Evolutionary conservation across 2,888 invertebrate genomes (phyloP).

Genomic region (Xestoiulus laeticollis): DNA sequence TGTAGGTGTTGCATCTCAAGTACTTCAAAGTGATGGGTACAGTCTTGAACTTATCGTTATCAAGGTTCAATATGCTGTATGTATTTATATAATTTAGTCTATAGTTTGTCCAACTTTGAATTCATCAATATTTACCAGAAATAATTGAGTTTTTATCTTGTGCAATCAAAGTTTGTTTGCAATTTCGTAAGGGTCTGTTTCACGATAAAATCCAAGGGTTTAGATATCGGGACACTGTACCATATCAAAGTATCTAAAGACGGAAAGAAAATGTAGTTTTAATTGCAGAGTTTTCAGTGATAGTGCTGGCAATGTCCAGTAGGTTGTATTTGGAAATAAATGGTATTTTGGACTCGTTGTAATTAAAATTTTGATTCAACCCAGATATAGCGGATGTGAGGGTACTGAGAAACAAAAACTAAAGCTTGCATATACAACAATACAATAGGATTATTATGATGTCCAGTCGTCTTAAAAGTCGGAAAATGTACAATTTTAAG

Average conservation of each 20-base stretch:
- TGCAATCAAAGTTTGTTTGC: background rate
- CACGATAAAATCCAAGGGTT: background rate
- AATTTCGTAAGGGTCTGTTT: background rate
- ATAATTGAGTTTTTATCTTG: background rate
- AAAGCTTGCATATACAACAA: no score
- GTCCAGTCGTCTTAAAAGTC: no score
- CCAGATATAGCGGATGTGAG: no score
- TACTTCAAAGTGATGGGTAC: background rate
- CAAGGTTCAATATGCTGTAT: background rate
- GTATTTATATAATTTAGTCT: background rate
- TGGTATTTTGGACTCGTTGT: no score
- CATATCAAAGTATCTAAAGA: background rate
- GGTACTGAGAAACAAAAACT: no score
- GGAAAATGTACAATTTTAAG: no score
- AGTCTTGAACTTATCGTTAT: background rate
- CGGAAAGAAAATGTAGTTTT: background rate
- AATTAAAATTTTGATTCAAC: no score
- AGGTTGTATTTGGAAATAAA: background rate
- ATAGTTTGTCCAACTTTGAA: background rate
- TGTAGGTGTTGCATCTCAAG: background rate
- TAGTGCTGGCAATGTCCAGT: background rate
- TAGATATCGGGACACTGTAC: background rate
- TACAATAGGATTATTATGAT: no score
- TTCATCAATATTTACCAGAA: background rate
- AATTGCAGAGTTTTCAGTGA: background rate